Percentiles rank a stretch among this genome's conserved stretches.
phyloP scores from a whole-genome alignment of 2,797 vertebrate species.

The Lagodon rhomboides region DNA sequence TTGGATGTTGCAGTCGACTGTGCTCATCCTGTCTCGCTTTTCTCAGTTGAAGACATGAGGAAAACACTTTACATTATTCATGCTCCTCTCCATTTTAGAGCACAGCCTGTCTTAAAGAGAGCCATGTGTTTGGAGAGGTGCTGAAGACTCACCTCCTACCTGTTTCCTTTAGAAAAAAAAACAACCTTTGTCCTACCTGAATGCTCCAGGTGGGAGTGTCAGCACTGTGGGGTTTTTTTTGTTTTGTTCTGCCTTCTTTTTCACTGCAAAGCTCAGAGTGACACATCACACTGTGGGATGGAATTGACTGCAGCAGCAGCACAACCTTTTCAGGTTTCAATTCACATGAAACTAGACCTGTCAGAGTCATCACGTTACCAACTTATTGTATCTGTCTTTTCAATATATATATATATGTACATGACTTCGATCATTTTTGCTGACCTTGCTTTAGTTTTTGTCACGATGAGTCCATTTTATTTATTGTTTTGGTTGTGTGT shows the following conservation, averaged over 20 bases:
- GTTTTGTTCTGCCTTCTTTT: slow-evolving; percentile 38
- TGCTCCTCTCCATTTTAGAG: slow-evolving; percentile 53
- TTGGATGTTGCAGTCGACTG: slow-evolving; percentile 7
- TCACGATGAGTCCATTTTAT: no score
- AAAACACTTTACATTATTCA: slow-evolving; percentile 74
- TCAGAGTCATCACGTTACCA: no score
- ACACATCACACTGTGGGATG: slow-evolving; percentile 25
- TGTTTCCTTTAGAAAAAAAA: slow-evolving; percentile 21
- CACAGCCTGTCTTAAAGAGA: slow-evolving; percentile 39
- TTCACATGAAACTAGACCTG: background rate
- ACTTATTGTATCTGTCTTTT: no score
- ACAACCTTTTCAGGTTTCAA: slow-evolving; percentile 28
- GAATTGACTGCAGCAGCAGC: slow-evolving; percentile 34
- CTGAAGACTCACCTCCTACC: background rate
- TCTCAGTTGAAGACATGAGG: slow-evolving; percentile 25
- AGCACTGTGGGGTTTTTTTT: slow-evolving; percentile 9
- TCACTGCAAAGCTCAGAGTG: slow-evolving; percentile 23
- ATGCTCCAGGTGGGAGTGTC: slow-evolving; percentile 47
- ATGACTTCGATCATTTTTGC: no score
- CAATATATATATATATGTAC: no score
- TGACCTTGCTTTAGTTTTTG: no score
- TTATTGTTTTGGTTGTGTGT: no score
- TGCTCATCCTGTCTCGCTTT: slow-evolving; percentile 12
- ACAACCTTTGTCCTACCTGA: background rate
- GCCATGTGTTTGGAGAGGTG: slow-evolving; percentile 14